A percentile compares a stretch with the other conserved stretches of the same genome.
Evolutionary conservation across 2,888 invertebrate species (phyloP).

Genomic region (Hemaris fuciformis): DNA sequence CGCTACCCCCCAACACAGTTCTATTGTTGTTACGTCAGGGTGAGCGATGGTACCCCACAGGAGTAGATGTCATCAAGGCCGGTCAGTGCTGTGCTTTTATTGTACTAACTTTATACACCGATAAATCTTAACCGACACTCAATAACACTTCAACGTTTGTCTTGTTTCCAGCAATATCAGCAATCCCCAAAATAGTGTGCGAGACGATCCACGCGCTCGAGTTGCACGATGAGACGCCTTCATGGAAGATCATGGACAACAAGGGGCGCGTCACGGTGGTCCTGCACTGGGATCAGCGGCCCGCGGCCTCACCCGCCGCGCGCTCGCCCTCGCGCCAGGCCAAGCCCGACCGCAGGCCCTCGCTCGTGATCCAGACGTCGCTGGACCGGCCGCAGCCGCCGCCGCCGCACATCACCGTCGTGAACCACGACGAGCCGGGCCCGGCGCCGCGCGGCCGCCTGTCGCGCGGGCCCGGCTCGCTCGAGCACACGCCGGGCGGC

Average conservation of each 20-base stretch:
- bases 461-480: constrained; percentile 85
- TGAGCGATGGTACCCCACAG: constrained; percentile 96
- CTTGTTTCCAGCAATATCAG: constrained; percentile 90
- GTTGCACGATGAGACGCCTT: constrained; percentile 97
- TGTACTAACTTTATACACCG: background rate
- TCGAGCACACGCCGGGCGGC: constrained; percentile 85
- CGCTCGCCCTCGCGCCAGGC: constrained; percentile 74
- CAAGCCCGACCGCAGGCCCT: constrained; percentile 83
- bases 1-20: constrained; percentile 94
- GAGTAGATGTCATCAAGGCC: constrained; percentile 96
- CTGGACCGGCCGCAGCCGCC: constrained; percentile 86
- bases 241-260: constrained; percentile 99
- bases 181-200: constrained; percentile 98
- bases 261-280: constrained; percentile 98
- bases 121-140: background rate
- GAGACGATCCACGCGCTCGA: constrained; percentile 97
- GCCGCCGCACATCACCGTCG: constrained; percentile 95
- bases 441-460: constrained; percentile 85
- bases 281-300: constrained; percentile 97
- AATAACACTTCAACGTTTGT: constrained; percentile 7
- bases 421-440: constrained; percentile 95
- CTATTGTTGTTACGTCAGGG: constrained; percentile 93
- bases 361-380: constrained; percentile 88
- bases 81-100: constrained; percentile 81
- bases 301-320: constrained; percentile 84